Percentiles rank a stretch among this genome's conserved stretches.
phyloP scores from a whole-genome alignment of 2,113 vertebrate species.

The Charadrius vociferus region DNA sequence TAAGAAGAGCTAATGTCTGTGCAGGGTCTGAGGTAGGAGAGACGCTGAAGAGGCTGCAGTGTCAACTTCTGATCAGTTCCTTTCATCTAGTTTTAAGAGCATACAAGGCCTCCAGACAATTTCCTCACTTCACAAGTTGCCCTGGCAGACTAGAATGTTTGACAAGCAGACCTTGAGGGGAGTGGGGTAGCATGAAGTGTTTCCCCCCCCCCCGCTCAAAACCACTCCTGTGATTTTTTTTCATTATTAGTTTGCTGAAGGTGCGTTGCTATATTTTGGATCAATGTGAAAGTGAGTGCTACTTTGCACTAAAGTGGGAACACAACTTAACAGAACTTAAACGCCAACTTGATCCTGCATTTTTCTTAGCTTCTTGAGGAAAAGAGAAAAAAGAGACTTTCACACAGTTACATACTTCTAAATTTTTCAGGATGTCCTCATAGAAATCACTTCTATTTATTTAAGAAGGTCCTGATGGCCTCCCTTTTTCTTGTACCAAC shows the following conservation, averaged over 20 bases:
- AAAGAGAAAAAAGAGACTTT: neutral
- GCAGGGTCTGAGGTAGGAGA: neutral
- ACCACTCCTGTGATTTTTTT: neutral
- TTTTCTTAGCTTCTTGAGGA: neutral
- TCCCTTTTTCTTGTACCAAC: neutral
- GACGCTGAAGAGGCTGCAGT: neutral
- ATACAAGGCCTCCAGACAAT: neutral
- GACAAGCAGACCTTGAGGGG: neutral
- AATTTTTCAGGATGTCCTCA: neutral
- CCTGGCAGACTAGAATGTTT: neutral
- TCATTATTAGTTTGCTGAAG: neutral
- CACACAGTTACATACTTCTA: neutral
- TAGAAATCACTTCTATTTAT: neutral
- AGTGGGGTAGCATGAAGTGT: neutral
- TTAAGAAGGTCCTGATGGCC: neutral
- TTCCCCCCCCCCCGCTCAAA: neutral
- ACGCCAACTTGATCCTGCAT: neutral
- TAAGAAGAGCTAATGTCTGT: neutral
- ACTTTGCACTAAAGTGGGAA: neutral
- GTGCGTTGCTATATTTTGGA: neutral
- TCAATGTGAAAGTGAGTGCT: neutral
- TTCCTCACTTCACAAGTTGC: neutral
- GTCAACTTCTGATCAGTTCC: neutral
- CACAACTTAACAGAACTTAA: neutral
- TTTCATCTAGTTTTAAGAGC: neutral